A percentile compares a stretch with the other conserved stretches of the same genome.
phyloP scores from a whole-genome alignment of 2,888 invertebrate genomes.

The Aromia moschata region DNA sequence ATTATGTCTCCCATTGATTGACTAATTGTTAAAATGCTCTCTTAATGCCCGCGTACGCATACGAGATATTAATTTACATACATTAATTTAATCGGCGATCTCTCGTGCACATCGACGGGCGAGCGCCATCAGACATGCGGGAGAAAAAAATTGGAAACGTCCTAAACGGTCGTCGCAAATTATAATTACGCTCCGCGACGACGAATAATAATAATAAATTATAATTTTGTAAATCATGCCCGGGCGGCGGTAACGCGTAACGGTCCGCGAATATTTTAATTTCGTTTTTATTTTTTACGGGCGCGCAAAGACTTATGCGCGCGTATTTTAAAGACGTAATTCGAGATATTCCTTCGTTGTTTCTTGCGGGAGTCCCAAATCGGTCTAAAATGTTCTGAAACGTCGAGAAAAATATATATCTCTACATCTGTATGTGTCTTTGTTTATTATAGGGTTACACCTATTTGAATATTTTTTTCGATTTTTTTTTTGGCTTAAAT shows the following conservation, averaged over 20 bases:
- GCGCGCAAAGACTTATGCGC: neutral
- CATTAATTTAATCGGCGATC: slow-evolving; percentile 22
- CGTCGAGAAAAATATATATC: no score
- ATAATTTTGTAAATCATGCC: neutral
- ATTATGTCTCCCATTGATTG: slow-evolving; percentile 2
- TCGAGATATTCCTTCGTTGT: neutral
- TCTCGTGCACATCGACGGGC: no score
- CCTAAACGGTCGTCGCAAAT: no score
- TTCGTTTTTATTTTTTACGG: neutral
- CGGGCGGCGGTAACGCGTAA: neutral
- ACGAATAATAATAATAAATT: neutral
- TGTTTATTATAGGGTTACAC: no score
- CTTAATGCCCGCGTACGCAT: slow-evolving; percentile 8
- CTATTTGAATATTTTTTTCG: no score
- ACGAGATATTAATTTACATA: slow-evolving; percentile 17
- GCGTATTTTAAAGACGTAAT: neutral
- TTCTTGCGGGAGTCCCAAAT: neutral
- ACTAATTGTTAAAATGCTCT: slow-evolving; percentile 14
- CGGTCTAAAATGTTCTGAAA: no score
- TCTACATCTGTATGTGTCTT: no score
- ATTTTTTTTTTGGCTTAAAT: no score
- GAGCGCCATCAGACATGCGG: no score
- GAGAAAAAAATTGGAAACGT: no score
- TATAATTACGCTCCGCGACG: no score
- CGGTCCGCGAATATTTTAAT: neutral